Evolutionary conservation across 2,113 vertebrate species (phyloP).

Genomic region (Ardeotis arabs): DNA sequence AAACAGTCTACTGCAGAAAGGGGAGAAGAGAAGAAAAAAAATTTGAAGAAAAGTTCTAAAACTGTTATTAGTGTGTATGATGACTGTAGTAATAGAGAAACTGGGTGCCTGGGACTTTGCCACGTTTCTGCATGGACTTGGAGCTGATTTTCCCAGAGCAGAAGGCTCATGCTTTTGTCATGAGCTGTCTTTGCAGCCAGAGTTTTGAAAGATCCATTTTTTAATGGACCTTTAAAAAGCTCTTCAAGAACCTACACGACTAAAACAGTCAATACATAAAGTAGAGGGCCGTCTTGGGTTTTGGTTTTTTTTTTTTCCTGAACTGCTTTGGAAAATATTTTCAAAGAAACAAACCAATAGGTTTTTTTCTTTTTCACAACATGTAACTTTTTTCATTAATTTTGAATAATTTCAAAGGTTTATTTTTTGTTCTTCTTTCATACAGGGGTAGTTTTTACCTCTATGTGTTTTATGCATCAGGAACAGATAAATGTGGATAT

Average conservation of each 20-base stretch:
- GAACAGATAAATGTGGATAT: neutral
- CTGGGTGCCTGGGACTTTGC: neutral
- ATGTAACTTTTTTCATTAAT: neutral
- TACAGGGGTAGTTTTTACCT: neutral
- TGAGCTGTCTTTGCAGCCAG: neutral
- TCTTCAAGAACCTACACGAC: neutral
- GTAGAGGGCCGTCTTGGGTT: neutral
- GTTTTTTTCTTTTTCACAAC: neutral
- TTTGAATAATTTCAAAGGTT: neutral
- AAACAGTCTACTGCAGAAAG: neutral
- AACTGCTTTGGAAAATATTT: neutral
- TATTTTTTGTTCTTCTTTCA: neutral
- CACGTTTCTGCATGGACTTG: fast-evolving
- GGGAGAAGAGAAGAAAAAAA: neutral
- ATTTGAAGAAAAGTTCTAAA: neutral
- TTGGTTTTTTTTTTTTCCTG: neutral
- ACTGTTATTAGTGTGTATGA: fast-evolving
- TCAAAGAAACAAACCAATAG: neutral
- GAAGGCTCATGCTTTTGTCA: neutral
- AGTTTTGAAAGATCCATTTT: neutral
- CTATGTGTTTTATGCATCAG: neutral
- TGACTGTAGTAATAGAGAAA: neutral
- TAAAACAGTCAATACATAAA: neutral
- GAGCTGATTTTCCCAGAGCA: neutral
- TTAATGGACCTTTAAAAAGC: neutral